Evolutionary conservation across 2,113 vertebrate species (phyloP).

Genomic region (Microcebus tavaratra): DNA sequence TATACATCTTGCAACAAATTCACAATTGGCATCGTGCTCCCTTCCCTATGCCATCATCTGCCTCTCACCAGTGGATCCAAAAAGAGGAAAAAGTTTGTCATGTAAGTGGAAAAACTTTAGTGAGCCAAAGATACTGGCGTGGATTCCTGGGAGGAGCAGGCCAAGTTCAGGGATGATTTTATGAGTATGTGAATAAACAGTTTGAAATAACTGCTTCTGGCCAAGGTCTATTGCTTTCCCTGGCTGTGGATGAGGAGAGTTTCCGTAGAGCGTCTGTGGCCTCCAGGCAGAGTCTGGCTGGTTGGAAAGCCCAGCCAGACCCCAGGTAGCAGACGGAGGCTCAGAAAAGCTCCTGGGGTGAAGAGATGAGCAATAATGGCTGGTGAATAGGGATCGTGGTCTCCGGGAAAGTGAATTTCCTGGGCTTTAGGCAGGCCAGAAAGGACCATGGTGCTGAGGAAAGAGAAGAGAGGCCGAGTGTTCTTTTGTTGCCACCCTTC

Average conservation of each 20-base stretch:
- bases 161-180: background rate
- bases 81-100: background rate
- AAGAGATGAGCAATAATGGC: background rate
- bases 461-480: background rate
- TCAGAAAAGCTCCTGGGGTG: background rate
- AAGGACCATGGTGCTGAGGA: background rate
- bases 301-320: background rate
- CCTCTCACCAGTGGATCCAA: background rate
- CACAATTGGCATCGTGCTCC: background rate
- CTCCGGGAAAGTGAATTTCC: background rate
- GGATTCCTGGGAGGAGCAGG: background rate
- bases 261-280: background rate
- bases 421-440: background rate
- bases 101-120: background rate
- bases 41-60: background rate
- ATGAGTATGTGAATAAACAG: background rate
- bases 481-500: too few relatives aligned
- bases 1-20: too few relatives aligned
- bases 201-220: background rate
- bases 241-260: background rate
- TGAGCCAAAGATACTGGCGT: background rate
- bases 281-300: background rate
- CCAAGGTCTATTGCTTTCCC: background rate
- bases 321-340: background rate
- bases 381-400: background rate